Conservation (phyloP, 2,888 invertebrate genomes). For the Limnephilus lunatus region DNA sequence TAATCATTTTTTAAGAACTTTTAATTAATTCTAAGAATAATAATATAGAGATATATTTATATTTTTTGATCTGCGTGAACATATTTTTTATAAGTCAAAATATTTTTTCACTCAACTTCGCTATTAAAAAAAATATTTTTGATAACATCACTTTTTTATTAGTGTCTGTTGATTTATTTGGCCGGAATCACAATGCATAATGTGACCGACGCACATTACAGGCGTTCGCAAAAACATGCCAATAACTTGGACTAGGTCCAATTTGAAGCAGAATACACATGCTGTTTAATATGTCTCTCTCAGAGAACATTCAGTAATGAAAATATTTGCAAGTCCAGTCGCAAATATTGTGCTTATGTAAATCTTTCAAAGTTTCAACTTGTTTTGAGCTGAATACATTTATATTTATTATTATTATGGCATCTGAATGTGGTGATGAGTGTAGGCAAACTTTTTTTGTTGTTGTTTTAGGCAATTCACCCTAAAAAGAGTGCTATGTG, state of each 20-base stretch:
- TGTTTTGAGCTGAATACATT: not conserved
- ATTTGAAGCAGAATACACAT: not conserved
- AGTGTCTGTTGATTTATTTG: not conserved
- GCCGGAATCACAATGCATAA: not conserved
- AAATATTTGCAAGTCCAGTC: not conserved
- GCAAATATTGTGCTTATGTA: not conserved
- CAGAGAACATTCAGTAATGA: not conserved
- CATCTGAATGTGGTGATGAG: not conserved
- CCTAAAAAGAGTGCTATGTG: too few species aligned
- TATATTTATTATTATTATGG: not conserved
- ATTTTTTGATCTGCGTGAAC: too few species aligned
- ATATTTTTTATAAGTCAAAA: too few species aligned
- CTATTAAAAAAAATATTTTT: too few species aligned
- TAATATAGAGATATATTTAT: too few species aligned
- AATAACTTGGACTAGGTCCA: not conserved
- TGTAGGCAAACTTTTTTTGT: not conserved
- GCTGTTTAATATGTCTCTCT: not conserved
- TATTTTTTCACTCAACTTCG: too few species aligned
- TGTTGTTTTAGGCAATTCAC: too few species aligned
- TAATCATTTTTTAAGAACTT: too few species aligned
- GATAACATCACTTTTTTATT: too few species aligned
- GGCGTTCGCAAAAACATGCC: not conserved
- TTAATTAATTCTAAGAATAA: too few species aligned
- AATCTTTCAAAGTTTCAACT: not conserved
- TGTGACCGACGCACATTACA: not conserved